Evolutionary conservation across 2,797 vertebrate genomes (phyloP), one percentile per base, ranked within the genome.

Genomic region (Labroides dimidiatus): DNA sequence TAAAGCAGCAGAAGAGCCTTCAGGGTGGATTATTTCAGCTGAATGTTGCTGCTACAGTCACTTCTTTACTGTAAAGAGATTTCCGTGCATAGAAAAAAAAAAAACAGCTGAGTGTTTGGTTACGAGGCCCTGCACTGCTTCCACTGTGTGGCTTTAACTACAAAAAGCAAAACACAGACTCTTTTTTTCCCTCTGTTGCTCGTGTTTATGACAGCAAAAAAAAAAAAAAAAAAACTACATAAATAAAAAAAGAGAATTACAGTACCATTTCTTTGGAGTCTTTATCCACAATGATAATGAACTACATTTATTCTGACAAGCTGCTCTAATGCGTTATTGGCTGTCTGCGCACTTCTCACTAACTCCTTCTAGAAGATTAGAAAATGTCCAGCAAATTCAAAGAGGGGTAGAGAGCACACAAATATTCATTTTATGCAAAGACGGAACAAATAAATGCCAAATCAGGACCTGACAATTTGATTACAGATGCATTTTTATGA

Each of bases 1-100:
- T 68, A 53, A 77, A 24, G 68, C 64, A 0, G 19, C 44, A 53
- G 41, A 72, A 57, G 50, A 75, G 69, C 67, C 74, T 87, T 81
- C 36, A 39, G 82, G 74, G 77, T 36, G 44, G 53, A 65, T 73
- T 43, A 43, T 48, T 74, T 33, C 30, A 33, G 30, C 30, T 33
- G 30, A 33, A 8, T 33, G 30, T 33, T 33, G 8, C 30, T 4
- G 30, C 30, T 8, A 33, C 30, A 33, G 30, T 33, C 8, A 1
- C 30, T 27, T 53, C 58, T 47, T 42, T 75, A 82, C 69, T 78
- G 69, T 11, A 12, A 36, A 5, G 65, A 63, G 45, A 42, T 77
- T 64, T 19, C 23, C 61, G 60, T 30, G 47, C 44, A 51, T 59
- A 53, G 70, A 83, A 50, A 61, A 55, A 45, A 66, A 33, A 60